Evolutionary conservation across 1,140 invertebrate genomes (phyloP), one percentile per base, ranked within the genome.

Genomic region (Druon quercuslanigerum): DNA sequence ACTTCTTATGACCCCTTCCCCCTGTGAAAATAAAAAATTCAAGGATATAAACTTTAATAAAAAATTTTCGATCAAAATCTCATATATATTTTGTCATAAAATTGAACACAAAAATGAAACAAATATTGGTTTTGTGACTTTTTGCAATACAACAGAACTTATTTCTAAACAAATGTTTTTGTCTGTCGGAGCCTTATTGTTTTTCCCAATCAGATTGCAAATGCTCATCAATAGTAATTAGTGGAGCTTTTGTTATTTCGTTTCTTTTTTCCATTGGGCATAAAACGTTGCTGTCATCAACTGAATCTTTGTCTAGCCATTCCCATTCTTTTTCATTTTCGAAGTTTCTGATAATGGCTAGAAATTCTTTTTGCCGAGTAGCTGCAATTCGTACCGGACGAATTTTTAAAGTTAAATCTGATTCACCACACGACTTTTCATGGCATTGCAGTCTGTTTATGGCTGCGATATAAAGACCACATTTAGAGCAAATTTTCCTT

Each of bases 371-470:
- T n/a, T n/a, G n/a, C n/a, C n/a, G n/a, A n/a, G n/a, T n/a, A n/a
- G 40, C 33, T 40, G 33, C 33, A 40, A 25, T 66, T 33, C n/a
- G 57, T 66, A 66, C 8, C 57, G 12, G 57, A 66, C 57, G 57
- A 66, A 66, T n/a, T n/a, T n/a, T n/a, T n/a, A n/a, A n/a, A n/a
- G n/a, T n/a, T n/a, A n/a, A n/a, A n/a, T n/a, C n/a, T n/a, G n/a
- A n/a, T n/a, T n/a, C n/a, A n/a, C n/a, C n/a, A n/a, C n/a, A n/a
- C n/a, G n/a, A n/a, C n/a, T n/a, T n/a, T n/a, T n/a, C n/a, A n/a
- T n/a, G 57, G 17, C 57, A 66, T 66, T 66, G 57, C 57, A 66
- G 57, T 66, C 57, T 66, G n/a, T 66, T 66, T 66, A 66, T 13
- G 57, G 17, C 57, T 17, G 57, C 57, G 8, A 66, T 66, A 17